These are phyloP conservation scores for Cydia amplana DNA, from an alignment of 1,140 invertebrate species.

Conservation along the genomic window DNA sequence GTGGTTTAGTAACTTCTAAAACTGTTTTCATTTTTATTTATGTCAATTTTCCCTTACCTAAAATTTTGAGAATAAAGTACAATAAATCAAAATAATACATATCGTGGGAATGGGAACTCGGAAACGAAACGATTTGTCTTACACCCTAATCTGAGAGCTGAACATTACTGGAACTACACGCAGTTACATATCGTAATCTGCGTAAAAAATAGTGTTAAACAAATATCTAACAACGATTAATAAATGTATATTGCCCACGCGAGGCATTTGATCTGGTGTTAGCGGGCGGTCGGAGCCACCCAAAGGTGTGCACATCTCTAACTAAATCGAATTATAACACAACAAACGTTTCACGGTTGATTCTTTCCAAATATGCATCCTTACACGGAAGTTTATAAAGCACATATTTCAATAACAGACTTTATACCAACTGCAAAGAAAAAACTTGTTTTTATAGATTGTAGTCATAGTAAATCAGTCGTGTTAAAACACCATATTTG, in stretches of 20 bases:
- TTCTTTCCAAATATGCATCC: neutral
- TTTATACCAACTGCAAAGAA: constrained; percentile 18
- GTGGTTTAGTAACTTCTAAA: too few relatives aligned
- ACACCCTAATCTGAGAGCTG: constrained; percentile 48
- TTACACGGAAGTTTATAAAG: constrained; percentile 28
- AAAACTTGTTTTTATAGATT: constrained; percentile 36
- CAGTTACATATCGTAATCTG: constrained; percentile 29
- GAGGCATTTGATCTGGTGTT: constrained; percentile 61
- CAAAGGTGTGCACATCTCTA: constrained; percentile 71
- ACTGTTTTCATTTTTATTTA: too few relatives aligned
- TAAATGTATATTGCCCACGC: constrained; percentile 68
- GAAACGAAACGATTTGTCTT: constrained; percentile 33
- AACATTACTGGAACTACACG: constrained; percentile 23
- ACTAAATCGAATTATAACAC: constrained; percentile 67
- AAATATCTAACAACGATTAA: constrained; percentile 62
- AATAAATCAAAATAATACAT: too few relatives aligned
- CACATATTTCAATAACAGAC: constrained; percentile 18
- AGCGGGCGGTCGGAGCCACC: constrained; percentile 69
- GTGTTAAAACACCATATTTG: constrained; percentile 47
- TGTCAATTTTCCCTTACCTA: too few relatives aligned
- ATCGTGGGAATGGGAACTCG: constrained; percentile 20
- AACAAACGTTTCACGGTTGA: constrained; percentile 37
- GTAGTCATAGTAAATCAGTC: constrained; percentile 45
- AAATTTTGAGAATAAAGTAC: too few relatives aligned
- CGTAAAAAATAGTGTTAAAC: constrained; percentile 61